Evolutionary conservation across 2,888 invertebrate genomes (phyloP).

Genomic region (Carpatolechia fugitivella): DNA sequence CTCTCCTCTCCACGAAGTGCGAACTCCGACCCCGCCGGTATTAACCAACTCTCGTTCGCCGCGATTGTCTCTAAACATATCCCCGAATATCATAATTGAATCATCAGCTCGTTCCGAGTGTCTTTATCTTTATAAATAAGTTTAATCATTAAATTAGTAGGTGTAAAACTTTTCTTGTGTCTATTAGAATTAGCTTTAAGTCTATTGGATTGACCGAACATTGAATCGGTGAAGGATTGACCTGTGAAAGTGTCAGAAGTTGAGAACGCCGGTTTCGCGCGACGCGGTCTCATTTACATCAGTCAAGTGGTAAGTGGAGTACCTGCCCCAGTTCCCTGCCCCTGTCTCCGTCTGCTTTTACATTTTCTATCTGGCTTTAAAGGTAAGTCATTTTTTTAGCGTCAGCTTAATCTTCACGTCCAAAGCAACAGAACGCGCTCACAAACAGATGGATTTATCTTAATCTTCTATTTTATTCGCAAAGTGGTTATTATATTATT

Average conservation of each 20-base stretch:
- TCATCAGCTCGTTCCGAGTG: conserved; percentile 21
- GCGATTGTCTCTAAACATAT: conserved; percentile 47
- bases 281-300: conserved; percentile 64
- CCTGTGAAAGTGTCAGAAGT: conserved; percentile 59
- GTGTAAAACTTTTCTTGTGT: conserved; percentile 28
- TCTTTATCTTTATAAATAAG: conserved; percentile 24
- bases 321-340: conserved; percentile 35
- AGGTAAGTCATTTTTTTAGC: conserved; percentile 37
- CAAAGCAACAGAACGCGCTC: conserved; percentile 4
- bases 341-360: conserved; percentile 34
- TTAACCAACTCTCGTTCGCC: conserved; percentile 56
- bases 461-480: not conserved
- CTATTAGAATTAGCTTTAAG: conserved; percentile 34
- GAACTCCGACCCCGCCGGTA: conserved; percentile 69
- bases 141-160: not conserved
- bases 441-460: conserved; percentile 9
- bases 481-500: conserved; percentile 2
- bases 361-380: conserved; percentile 44
- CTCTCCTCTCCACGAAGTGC: conserved; percentile 72
- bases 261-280: conserved; percentile 44
- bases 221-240: conserved; percentile 56
- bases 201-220: conserved; percentile 43
- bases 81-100: conserved; percentile 27
- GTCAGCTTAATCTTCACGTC: conserved; percentile 38
- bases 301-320: conserved; percentile 63